A percentile compares a stretch with the other conserved stretches of the same genome.
These are phyloP conservation scores for Chloropsis hardwickii DNA, from an alignment of 2,113 vertebrate genomes.

Conservation along the genomic window DNA sequence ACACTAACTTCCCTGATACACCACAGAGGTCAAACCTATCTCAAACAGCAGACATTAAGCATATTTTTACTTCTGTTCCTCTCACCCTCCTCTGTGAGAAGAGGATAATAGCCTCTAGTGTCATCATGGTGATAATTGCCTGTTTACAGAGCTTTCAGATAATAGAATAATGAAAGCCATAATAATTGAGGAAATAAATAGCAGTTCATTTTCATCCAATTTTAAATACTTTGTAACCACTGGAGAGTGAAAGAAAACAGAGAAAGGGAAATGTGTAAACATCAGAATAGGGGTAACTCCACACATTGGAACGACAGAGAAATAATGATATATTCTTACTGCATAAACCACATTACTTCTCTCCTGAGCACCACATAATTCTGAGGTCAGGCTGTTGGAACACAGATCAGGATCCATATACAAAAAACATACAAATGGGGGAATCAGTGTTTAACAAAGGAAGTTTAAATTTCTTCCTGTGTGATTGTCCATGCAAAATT, in stretches of 20 bases:
- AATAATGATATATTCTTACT: not conserved
- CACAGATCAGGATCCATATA: not conserved
- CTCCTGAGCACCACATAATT: not conserved
- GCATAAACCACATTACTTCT: not conserved
- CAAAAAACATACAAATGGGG: not conserved
- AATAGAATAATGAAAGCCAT: slow-evolving; percentile 1
- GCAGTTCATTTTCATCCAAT: not conserved
- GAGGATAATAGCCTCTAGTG: not conserved
- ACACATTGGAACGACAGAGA: not conserved
- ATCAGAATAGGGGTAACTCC: not conserved
- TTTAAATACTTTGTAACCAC: not conserved
- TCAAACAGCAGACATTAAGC: not conserved
- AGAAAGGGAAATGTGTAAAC: not conserved
- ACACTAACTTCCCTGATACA: not conserved
- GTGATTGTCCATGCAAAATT: not conserved
- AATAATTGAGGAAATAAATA: not conserved
- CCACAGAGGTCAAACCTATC: not conserved
- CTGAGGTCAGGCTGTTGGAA: not conserved
- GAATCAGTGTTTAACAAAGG: not conserved
- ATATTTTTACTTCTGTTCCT: not conserved
- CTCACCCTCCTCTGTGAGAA: not conserved
- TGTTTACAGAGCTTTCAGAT: not conserved
- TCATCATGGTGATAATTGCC: not conserved
- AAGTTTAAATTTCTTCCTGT: not conserved
- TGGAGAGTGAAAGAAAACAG: not conserved